Conservation (phyloP, 1,140 invertebrate species). For the Manduca sexta region DNA sequence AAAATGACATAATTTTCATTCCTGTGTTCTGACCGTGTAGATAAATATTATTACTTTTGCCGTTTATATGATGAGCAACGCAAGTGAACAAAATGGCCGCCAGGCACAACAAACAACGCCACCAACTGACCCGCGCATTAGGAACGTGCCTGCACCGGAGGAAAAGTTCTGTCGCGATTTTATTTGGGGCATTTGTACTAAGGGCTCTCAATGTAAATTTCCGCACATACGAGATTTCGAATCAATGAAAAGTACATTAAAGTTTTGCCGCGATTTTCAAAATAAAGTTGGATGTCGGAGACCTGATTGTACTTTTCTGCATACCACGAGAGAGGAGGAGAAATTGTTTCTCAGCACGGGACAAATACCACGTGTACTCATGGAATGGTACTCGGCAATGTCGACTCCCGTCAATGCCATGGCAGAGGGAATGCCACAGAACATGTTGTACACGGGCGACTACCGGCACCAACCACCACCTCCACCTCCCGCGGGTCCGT, state of each 20-base stretch:
- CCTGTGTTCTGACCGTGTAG: too few species aligned
- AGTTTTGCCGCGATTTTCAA: conserved; percentile 53
- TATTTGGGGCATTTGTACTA: conserved; percentile 45
- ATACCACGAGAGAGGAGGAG: conserved; percentile 43
- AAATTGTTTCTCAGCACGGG: conserved; percentile 34
- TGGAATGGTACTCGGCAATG: conserved; percentile 37
- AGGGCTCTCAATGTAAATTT: conserved; percentile 38
- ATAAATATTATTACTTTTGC: too few species aligned
- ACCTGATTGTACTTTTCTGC: conserved; percentile 44
- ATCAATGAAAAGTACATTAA: conserved; percentile 43
- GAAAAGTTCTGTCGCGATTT: conserved; percentile 40
- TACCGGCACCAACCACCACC: conserved; percentile 16
- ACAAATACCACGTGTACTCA: conserved; percentile 34
- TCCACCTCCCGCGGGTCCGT: conserved; percentile 13
- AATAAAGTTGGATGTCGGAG: conserved; percentile 39
- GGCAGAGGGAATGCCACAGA: conserved; percentile 22
- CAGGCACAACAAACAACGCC: conserved; percentile 25
- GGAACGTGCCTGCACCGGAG: conserved; percentile 9
- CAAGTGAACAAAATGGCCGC: conserved; percentile 32
- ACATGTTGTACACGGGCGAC: conserved; percentile 26
- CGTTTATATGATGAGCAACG: conserved; percentile 40
- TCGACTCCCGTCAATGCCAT: conserved; percentile 8
- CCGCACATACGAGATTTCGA: conserved; percentile 42
- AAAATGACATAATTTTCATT: too few species aligned
- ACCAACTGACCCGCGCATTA: conserved; percentile 9